Evolutionary conservation across 2,113 vertebrate genomes (phyloP).

Genomic region (Anguilla japonica): DNA sequence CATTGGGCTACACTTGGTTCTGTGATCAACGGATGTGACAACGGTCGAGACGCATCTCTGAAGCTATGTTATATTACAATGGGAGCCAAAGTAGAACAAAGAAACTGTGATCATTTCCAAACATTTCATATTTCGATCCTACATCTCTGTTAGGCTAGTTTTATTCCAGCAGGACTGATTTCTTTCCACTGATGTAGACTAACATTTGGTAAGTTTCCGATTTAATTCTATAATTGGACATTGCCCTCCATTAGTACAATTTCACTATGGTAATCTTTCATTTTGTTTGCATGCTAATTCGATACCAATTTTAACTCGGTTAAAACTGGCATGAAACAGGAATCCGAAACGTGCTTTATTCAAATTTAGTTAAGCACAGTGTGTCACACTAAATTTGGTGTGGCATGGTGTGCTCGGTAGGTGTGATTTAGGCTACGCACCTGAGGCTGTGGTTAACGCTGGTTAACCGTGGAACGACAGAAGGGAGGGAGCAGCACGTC

Average conservation of each 20-base stretch:
- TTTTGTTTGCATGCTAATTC: background rate
- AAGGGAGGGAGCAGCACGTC: constrained; percentile 29
- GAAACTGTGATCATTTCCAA: background rate
- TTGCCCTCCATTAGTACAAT: too few species aligned
- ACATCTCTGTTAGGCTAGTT: background rate
- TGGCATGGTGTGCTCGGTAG: too few species aligned
- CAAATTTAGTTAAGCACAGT: background rate
- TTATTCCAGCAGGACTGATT: background rate
- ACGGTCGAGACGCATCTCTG: background rate
- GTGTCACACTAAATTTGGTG: too few species aligned
- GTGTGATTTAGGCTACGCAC: constrained; percentile 27
- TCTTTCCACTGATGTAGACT: background rate
- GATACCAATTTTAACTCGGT: too few species aligned
- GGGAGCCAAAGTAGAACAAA: background rate
- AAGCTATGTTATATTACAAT: background rate
- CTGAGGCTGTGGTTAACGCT: constrained; percentile 19
- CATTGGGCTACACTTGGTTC: background rate
- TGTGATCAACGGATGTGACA: background rate
- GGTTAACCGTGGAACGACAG: constrained; percentile 27
- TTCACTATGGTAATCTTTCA: background rate
- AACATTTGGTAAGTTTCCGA: constrained; percentile 1
- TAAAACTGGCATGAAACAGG: background rate
- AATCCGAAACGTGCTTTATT: background rate
- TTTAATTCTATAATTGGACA: too few species aligned
- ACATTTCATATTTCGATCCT: background rate